These are phyloP conservation scores for Charaxes varanes DNA, from an alignment of 1,140 invertebrate species.

Conservation along the genomic window DNA sequence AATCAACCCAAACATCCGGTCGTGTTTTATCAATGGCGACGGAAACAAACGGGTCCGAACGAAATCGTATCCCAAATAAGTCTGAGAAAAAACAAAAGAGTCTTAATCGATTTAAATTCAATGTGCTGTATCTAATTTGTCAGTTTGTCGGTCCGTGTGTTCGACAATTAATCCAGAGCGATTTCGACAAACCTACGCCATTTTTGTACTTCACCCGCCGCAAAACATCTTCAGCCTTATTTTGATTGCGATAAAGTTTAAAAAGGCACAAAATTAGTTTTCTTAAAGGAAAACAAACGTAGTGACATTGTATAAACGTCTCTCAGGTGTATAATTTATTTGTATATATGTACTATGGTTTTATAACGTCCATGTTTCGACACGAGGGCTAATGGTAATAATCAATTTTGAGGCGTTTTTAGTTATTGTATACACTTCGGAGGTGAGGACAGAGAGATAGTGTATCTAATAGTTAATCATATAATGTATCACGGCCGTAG, in stretches of 20 bases:
- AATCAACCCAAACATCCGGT: slow-evolving; percentile 12
- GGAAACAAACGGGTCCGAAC: slow-evolving; percentile 15
- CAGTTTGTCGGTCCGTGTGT: slow-evolving; percentile 37
- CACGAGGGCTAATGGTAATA: slow-evolving; percentile 50
- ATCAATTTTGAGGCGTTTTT: slow-evolving; percentile 45
- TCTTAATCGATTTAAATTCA: slow-evolving; percentile 43
- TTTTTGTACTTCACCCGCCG: slow-evolving; percentile 9
- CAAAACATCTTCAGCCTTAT: slow-evolving; percentile 7
- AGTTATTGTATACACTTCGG: slow-evolving; percentile 19
- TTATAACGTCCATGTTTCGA: slow-evolving; percentile 47
- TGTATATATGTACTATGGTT: slow-evolving; percentile 34
- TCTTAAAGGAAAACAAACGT: slow-evolving; percentile 2
- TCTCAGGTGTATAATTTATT: slow-evolving; percentile 42
- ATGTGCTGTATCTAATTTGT: slow-evolving; percentile 58
- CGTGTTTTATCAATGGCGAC: slow-evolving; percentile 2
- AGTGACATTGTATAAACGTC: slow-evolving; percentile 31
- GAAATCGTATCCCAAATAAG: slow-evolving; percentile 23
- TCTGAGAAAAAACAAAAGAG: slow-evolving; percentile 34
- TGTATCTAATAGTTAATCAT: slow-evolving; percentile 19
- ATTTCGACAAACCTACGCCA: slow-evolving; percentile 37
- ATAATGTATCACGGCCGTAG: slow-evolving; percentile 13
- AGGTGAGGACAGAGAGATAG: slow-evolving; percentile 27
- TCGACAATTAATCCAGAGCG: slow-evolving; percentile 49
- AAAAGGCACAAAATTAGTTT: slow-evolving; percentile 6
- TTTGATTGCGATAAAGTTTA: slow-evolving; percentile 1